These are phyloP conservation scores for Esox masquinongy DNA, from an alignment of 2,797 vertebrate species.

Conservation along the genomic window DNA sequence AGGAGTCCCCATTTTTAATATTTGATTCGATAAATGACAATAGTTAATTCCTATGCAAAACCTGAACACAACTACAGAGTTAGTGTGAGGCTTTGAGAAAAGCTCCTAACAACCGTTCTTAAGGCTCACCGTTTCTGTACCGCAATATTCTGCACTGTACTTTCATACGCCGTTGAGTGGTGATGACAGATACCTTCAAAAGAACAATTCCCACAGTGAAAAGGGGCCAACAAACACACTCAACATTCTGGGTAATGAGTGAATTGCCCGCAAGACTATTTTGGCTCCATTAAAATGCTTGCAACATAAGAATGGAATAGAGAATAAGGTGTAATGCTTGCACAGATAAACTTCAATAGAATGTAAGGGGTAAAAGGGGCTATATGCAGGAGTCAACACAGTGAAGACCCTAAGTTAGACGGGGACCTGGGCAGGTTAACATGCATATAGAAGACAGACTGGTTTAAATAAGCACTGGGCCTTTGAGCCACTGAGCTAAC, in stretches of 20 bases:
- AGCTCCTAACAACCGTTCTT: neutral
- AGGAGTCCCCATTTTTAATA: neutral
- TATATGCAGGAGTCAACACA: constrained; percentile 6
- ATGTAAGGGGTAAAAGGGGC: neutral
- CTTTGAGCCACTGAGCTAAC: constrained; percentile 12
- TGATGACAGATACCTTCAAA: neutral
- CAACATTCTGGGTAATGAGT: neutral
- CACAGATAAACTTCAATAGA: constrained; percentile 4
- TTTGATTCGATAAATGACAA: constrained; percentile 1
- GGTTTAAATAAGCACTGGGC: constrained; percentile 25
- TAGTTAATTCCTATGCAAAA: neutral
- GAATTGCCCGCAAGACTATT: neutral
- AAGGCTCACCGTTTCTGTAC: neutral
- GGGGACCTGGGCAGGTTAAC: constrained; percentile 42
- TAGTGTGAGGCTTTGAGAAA: neutral
- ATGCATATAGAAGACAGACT: constrained; percentile 40
- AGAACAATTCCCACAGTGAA: neutral
- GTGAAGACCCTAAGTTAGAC: constrained; percentile 16
- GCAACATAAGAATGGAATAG: neutral
- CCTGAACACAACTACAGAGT: neutral
- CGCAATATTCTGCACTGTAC: constrained; percentile 3
- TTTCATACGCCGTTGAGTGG: neutral
- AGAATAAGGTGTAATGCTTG: neutral
- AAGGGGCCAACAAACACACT: neutral
- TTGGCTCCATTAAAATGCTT: neutral